A percentile compares a stretch with the other conserved stretches of the same genome.
Conservation (phyloP, 2,888 invertebrate species). For the Fabriciana adippe region DNA sequence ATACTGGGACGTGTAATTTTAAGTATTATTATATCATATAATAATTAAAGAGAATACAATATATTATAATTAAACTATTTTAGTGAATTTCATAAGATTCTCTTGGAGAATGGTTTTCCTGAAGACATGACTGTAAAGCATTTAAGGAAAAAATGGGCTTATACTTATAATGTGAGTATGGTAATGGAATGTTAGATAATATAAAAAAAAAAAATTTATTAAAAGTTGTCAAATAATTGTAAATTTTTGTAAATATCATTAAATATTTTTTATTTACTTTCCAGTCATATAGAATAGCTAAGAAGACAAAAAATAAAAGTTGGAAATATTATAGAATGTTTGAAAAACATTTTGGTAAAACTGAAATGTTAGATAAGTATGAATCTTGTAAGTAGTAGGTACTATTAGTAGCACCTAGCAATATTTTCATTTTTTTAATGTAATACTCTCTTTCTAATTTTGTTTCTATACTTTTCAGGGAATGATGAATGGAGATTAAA, state of each 20-base stretch:
- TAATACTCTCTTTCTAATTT: too few relatives aligned
- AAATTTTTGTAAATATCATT: not conserved
- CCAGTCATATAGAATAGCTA: constrained; percentile 73
- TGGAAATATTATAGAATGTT: constrained; percentile 75
- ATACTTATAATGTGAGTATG: constrained; percentile 73
- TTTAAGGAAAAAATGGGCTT: constrained; percentile 76
- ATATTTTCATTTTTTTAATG: constrained; percentile 20
- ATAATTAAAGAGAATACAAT: not conserved
- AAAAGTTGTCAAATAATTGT: not conserved
- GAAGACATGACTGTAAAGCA: constrained; percentile 68
- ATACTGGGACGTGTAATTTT: not conserved
- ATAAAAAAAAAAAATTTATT: not conserved
- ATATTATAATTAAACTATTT: constrained; percentile 32
- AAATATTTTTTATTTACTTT: constrained; percentile 39
- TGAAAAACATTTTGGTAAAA: constrained; percentile 71
- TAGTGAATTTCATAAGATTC: constrained; percentile 70
- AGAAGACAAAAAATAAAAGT: constrained; percentile 64
- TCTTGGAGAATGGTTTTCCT: constrained; percentile 72
- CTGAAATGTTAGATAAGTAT: constrained; percentile 69
- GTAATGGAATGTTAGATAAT: not conserved
- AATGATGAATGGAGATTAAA: constrained; percentile 72
- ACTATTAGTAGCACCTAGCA: constrained; percentile 16
- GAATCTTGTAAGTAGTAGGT: constrained; percentile 68
- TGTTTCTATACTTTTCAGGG: constrained; percentile 54
- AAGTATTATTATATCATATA: constrained; percentile 8